Base-by-base conservation (phyloP, 2,888 invertebrate genomes). In the Cotesia congregata region DNA sequence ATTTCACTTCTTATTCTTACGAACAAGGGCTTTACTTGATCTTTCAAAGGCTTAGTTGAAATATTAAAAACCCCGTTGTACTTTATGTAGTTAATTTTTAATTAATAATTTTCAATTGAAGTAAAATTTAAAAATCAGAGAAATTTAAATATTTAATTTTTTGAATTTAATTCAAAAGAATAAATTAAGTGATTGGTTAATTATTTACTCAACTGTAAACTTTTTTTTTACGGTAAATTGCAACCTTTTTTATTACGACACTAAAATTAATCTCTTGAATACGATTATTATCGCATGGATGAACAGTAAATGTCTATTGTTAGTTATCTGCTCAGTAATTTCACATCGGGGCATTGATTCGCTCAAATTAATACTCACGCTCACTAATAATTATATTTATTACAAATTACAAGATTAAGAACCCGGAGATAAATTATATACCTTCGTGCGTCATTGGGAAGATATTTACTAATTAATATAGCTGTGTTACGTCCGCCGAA, bases 261-360 rank as follows among this genome's bases (percentile, higher is more conserved):
- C 30, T 30, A 20, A 20, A 65, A 65, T 65, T 65, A 20, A 65
- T 65, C 17, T 12, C 20, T 30, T 20, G 65, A 30, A 30, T 65
- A 65, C 12, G 9, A 65, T 65, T 65, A 65, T 65, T 65, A 65
- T 65, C 65, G 65, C 20, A 38, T 65, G 65, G 65, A 65, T 65
- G 65, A 65, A 38, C 38, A 65, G 20, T 38, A 65, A 65, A 65
- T 65, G 20, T 20, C 65, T 65, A 65, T 65, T 65, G 65, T 65
- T 30, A 65, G 65, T 65, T 30, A 65, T 12, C 5, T 9, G 20
- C 6, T 65, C 20, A 12, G 65, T 65, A 12, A 65, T 65, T 65
- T 30, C 5, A 20, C 30, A 30, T 20, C 20, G 38, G 12, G 5
- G 30, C 65, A 65, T 30, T 39, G 65, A 65, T 65, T 65, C 7